phyloP scores from a whole-genome alignment of 2,113 vertebrate genomes.

The Circaetus cinerascens region DNA sequence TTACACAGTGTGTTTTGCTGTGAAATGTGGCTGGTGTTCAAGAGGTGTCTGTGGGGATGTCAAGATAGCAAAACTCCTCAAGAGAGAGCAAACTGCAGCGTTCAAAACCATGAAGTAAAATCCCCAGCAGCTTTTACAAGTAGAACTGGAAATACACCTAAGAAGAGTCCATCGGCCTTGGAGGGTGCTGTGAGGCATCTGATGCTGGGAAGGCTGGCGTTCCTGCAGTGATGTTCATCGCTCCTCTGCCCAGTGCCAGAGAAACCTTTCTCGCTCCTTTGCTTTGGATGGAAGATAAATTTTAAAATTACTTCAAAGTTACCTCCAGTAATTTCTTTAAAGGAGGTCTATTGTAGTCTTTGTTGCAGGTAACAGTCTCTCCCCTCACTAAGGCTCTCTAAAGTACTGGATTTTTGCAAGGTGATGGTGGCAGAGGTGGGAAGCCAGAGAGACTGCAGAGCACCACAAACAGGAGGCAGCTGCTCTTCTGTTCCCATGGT shows the following conservation, averaged over 20 bases:
- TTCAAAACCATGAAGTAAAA: not conserved
- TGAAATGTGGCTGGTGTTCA: not conserved
- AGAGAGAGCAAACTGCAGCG: not conserved
- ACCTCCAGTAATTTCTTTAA: not conserved
- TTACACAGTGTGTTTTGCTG: not conserved
- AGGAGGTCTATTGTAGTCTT: not conserved
- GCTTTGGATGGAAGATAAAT: not conserved
- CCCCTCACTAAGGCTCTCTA: not conserved
- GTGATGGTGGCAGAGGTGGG: not conserved
- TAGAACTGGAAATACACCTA: not conserved
- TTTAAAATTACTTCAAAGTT: not conserved
- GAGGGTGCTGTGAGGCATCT: not conserved
- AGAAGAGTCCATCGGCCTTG: not conserved
- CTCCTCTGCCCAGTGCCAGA: not conserved
- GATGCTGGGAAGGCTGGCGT: not conserved
- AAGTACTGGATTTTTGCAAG: not conserved
- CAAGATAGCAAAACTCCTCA: not conserved
- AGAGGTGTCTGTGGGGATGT: not conserved
- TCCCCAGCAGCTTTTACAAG: not conserved
- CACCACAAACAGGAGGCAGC: not conserved
- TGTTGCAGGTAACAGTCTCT: not conserved
- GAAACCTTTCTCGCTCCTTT: not conserved
- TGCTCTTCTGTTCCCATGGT: not conserved
- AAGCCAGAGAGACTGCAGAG: not conserved
- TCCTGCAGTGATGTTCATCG: fast-evolving